A percentile compares a stretch with the other conserved stretches of the same genome.
phyloP scores from a whole-genome alignment of 1,140 invertebrate species.

The Polypedilum vanderplanki region DNA sequence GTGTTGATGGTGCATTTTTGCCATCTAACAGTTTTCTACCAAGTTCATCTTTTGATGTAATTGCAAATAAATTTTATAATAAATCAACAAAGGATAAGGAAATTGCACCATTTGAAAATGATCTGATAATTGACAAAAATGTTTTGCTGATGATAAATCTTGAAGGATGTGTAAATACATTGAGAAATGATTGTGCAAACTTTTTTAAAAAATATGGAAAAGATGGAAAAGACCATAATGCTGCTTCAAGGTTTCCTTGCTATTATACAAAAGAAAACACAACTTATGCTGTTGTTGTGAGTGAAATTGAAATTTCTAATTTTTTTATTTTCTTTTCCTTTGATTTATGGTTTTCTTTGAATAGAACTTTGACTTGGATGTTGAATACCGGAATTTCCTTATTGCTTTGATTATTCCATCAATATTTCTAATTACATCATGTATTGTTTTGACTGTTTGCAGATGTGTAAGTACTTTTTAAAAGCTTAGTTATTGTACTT shows the following conservation, averaged over 20 bases:
- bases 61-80: constrained; percentile 52
- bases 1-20: constrained; percentile 77
- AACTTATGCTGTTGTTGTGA: constrained; percentile 58
- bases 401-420: constrained; percentile 70
- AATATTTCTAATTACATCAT: constrained; percentile 73
- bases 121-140: constrained; percentile 76
- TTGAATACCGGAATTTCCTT: constrained; percentile 71
- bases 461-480: constrained; percentile 48
- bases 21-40: constrained; percentile 65
- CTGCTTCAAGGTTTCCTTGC: constrained; percentile 77
- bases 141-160: constrained; percentile 76
- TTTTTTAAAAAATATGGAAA: constrained; percentile 75
- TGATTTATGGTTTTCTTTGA: no score
- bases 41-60: constrained; percentile 71
- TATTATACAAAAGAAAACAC: constrained; percentile 64
- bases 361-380: constrained; percentile 66
- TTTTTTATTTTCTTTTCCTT: no score
- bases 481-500: no score
- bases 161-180: constrained; percentile 82
- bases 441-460: constrained; percentile 74
- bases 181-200: constrained; percentile 77
- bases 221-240: constrained; percentile 80
- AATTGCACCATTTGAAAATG: constrained; percentile 69
- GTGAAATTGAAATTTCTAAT: neutral
- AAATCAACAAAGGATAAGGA: constrained; percentile 55